A percentile compares a stretch with the other conserved stretches of the same genome.
Conservation (phyloP, 2,888 invertebrate species). For the Nasonovia ribisnigri region DNA sequence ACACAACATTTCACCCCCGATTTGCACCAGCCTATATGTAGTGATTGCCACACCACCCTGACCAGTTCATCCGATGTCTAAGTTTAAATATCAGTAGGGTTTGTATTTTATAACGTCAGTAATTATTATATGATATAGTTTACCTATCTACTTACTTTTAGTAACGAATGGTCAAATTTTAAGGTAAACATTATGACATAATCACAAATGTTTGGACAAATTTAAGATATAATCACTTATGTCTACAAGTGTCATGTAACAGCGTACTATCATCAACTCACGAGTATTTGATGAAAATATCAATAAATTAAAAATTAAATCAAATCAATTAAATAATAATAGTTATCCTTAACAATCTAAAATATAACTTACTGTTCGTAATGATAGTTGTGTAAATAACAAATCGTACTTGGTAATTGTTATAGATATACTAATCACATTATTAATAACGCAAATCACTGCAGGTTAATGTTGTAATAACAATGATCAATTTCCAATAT, state of each 20-base stretch:
- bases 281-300: neutral
- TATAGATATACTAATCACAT: too few species aligned
- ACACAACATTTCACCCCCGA: neutral
- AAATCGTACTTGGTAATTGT: too few species aligned
- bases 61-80: too few species aligned
- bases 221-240: neutral
- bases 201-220: neutral
- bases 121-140: neutral
- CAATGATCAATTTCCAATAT: too few species aligned
- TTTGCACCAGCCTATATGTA: neutral
- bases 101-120: neutral
- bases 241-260: too few species aligned
- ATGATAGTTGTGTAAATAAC: too few species aligned
- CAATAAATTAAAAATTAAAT: neutral
- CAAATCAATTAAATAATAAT: neutral
- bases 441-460: too few species aligned
- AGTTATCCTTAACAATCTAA: neutral
- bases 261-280: too few species aligned
- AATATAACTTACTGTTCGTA: neutral
- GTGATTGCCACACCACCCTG: neutral
- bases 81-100: too few species aligned
- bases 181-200: neutral
- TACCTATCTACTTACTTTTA: neutral
- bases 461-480: too few species aligned
- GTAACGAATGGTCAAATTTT: neutral